Conservation (phyloP, 2,888 invertebrate species). For the Eilema depressum region DNA sequence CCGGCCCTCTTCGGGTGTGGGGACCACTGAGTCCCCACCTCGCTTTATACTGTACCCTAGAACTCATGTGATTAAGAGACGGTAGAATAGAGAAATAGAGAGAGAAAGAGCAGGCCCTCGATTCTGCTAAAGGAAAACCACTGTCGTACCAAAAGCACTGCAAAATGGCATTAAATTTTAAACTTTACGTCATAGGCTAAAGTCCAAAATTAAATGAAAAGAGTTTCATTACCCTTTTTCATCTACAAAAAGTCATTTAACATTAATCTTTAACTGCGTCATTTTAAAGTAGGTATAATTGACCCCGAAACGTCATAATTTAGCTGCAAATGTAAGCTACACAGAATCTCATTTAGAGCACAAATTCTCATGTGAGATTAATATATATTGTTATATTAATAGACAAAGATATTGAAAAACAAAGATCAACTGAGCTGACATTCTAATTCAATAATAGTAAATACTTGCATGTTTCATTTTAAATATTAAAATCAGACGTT, state of each 20-base stretch:
- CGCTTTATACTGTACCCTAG: neutral
- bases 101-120: neutral
- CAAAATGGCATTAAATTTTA: no score
- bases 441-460: neutral
- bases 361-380: neutral
- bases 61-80: no score
- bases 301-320: neutral
- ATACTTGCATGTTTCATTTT: neutral
- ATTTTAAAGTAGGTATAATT: no score
- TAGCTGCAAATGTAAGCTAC: neutral
- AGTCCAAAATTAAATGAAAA: no score
- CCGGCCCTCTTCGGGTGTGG: no score
- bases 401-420: neutral
- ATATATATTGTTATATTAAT: neutral
- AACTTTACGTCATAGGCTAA: no score
- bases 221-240: no score
- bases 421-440: neutral
- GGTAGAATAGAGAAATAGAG: neutral
- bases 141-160: no score
- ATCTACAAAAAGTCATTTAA: no score
- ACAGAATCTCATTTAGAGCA: neutral
- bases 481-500: neutral
- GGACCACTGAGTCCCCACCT: no score
- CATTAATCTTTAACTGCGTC: no score
- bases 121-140: no score